A percentile compares a stretch with the other conserved stretches of the same genome.
Conservation (phyloP, 2,888 invertebrate species). For the Microchrysa polita region DNA sequence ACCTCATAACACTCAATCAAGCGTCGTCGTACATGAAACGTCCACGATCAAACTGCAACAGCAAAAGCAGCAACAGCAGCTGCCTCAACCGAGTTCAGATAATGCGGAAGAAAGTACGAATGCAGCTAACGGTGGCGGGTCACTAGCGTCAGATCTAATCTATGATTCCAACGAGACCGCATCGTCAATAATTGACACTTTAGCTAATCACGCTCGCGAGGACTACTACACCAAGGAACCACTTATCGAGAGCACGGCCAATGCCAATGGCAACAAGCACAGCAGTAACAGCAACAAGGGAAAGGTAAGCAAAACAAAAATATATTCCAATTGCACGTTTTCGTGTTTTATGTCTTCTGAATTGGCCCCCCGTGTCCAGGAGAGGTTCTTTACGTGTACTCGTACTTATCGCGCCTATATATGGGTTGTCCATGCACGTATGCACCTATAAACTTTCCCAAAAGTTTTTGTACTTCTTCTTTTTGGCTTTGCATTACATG, state of each 20-base stretch:
- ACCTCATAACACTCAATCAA: constrained; percentile 3
- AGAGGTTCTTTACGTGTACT: too few relatives aligned
- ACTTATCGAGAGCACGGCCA: constrained; percentile 14
- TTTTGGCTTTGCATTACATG: too few relatives aligned
- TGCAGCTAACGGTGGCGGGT: constrained; percentile 49
- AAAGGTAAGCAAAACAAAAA: constrained; percentile 46
- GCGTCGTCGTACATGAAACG: constrained; percentile 44
- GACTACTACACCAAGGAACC: constrained; percentile 60
- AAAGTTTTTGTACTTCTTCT: too few relatives aligned
- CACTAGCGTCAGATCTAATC: constrained; percentile 55
- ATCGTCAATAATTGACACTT: constrained; percentile 63
- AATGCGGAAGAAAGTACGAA: constrained; percentile 25
- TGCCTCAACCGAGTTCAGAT: constrained; percentile 44
- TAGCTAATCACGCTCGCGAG: constrained; percentile 61
- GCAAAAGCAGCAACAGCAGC: too few relatives aligned
- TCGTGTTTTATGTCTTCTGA: too few relatives aligned
- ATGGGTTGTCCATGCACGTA: too few relatives aligned
- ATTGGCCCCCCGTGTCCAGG: too few relatives aligned
- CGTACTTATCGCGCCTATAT: too few relatives aligned
- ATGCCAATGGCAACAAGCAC: constrained; percentile 22
- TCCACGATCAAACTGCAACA: constrained; percentile 49
- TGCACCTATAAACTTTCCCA: too few relatives aligned
- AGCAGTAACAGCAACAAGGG: constrained; percentile 46
- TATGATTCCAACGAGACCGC: constrained; percentile 63
- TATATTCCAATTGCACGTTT: constrained; percentile 23